These are phyloP conservation scores for Laodelphax striatellus DNA, from an alignment of 1,140 invertebrate species.

Conservation along the genomic window DNA sequence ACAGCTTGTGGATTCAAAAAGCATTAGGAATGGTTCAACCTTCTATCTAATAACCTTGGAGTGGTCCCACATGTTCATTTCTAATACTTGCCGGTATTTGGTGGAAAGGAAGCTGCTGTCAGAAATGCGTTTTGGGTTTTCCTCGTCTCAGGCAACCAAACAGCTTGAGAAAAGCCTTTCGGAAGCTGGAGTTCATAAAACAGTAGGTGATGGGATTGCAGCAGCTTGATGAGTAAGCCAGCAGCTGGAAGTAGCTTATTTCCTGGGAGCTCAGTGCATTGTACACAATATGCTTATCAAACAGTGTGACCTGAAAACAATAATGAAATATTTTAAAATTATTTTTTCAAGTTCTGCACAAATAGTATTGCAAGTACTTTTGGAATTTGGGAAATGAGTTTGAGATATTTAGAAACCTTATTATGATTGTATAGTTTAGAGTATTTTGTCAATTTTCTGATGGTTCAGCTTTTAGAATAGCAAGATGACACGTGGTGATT, in stretches of 20 bases:
- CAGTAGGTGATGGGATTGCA: constrained; percentile 67
- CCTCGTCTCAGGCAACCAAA: constrained; percentile 35
- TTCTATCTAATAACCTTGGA: no score
- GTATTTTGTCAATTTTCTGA: no score
- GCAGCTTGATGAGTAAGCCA: constrained; percentile 55
- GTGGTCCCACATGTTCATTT: no score
- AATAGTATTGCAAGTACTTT: no score
- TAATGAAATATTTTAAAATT: neutral
- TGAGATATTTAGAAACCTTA: no score
- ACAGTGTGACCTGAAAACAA: constrained; percentile 35
- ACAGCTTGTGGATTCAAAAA: no score
- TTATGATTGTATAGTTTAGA: no score
- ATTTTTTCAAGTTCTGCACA: no score
- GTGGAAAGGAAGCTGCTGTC: constrained; percentile 4
- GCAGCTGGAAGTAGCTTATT: constrained; percentile 45
- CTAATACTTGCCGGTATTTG: neutral
- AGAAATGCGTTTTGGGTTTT: constrained; percentile 8
- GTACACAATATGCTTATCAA: constrained; percentile 41
- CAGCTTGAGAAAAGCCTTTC: constrained; percentile 45
- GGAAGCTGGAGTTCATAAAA: constrained; percentile 60
- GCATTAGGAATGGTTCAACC: no score
- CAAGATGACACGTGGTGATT: no score
- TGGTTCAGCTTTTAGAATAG: no score
- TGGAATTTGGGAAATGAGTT: no score
- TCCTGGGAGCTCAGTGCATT: constrained; percentile 36